Evolutionary conservation across 2,113 vertebrate genomes (phyloP), one percentile per base, ranked within the genome.

Genomic region (Ammodytes dubius): DNA sequence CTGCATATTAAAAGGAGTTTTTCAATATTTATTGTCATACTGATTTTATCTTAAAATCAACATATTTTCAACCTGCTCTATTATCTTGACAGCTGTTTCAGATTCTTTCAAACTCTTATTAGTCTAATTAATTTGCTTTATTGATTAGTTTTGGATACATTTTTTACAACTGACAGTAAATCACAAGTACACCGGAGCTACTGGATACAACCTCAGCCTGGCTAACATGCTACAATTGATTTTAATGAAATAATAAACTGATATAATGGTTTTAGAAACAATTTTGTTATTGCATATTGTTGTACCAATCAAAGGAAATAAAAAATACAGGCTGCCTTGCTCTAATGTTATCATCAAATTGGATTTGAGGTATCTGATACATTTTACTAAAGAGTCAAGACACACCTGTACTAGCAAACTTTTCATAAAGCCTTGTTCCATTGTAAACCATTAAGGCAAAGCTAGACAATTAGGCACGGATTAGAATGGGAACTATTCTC

Each of bases 401-500:
- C 12, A 43, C 40, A 12, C 8, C 5, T 53, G 7, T 54, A 52
- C n/a, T 52, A 27, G 35, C 52, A 49, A 71, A 73, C 46, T 74
- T 27, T 6, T 64, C 9, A 70, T 42, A 59, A 12, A 4, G 15
- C 19, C 7, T 6, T 6, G 19, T 27, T 69, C 35, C 52, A 56
- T 6, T 17, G n/a, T 45, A 27, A 56, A 64, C 27, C 45, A 46
- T 35, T 52, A 4, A 45, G 8, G 27, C 27, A 27, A 57, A 79
- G 39, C 74, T 27, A 56, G 46, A 71, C 68, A 67, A 47, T 82
- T 74, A 74, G 47, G 39, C 13, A 0, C 52, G 77, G 82, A 79
- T 85, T 65, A 66, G 73, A 65, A 79, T 61, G 46, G 35, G 61
- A 78, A 76, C 58, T 46, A 14, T 79, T 81, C 63, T 73, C 19